Base-by-base conservation (phyloP, 23 tunicate species). In the Halocynthia aurantium region DNA sequence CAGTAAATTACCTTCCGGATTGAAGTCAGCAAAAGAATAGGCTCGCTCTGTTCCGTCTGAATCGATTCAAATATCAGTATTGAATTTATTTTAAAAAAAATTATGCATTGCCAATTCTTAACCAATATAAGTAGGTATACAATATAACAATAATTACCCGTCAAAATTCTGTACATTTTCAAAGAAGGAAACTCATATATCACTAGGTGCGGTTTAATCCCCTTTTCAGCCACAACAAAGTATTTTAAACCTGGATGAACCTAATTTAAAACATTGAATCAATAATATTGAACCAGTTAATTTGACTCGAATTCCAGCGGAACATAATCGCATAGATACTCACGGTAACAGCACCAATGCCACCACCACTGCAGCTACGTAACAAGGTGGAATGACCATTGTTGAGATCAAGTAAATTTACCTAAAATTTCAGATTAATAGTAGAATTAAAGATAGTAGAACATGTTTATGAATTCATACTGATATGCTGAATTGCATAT, bases 201-300 rank as follows among this genome's bases (percentile, higher is more conserved):
- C 61, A 96, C 57, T 44, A 96, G 82, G 50, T 72, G 55, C 13
- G 99, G 99, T 80, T 90, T 96, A 31, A 8, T 52, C 55, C 99
- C 96, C 76, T 96, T 96, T 55, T 92, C 99, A 20, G 97, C 99
- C 12, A 96, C 89, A 21, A 88, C 93, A 76, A 96, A 96, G 52
- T 69, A 85, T 6, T 82, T 82, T 56, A 85, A 86, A 8, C 62
- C 19, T 19, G 92, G 96, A 62, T 96, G 95, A 15, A 94, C 87
- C 98, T 92, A 40, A 54, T 72, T 54, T 18, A 12, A 22, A 21
- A 53, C 10, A 71, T 53, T 44, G 22, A 8, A 50, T 31, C 10
- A 40, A 5, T 10, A 70, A 63, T 15, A 66, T 44, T 5, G 44
- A 44, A 77, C n/a, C 22, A 68, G 22, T 68, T 20, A 73, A 73